Evolutionary conservation across 2,113 vertebrate genomes (phyloP).

Genomic region (Ranitomeya imitator): DNA sequence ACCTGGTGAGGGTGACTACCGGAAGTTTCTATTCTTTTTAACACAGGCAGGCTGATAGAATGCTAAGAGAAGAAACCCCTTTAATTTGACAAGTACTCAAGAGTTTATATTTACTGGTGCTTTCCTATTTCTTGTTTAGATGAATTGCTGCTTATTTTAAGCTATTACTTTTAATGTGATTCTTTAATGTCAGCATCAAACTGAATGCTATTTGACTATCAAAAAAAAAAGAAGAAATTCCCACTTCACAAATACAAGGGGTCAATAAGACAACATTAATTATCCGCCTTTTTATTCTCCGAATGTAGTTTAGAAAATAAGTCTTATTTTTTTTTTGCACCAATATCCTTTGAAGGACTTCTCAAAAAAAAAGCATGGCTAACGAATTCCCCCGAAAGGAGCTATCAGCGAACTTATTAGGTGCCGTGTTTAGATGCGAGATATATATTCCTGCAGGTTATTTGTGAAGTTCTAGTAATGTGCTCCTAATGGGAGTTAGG

Average conservation of each 20-base stretch:
- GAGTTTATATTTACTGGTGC: not conserved
- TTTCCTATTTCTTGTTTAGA: not conserved
- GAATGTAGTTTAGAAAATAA: not conserved
- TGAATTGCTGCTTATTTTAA: not conserved
- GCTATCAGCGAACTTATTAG: constrained; percentile 55
- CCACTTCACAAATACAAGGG: not conserved
- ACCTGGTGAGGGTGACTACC: too few relatives aligned
- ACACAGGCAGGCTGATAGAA: too few relatives aligned
- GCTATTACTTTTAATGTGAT: not conserved
- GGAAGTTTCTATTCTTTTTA: too few relatives aligned
- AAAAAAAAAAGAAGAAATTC: not conserved
- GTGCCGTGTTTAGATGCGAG: constrained; percentile 62
- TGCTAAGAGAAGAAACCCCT: too few relatives aligned
- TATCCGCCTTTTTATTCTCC: not conserved
- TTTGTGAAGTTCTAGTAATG: constrained; percentile 67
- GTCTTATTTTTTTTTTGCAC: not conserved
- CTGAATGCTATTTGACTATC: not conserved
- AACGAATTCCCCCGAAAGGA: constrained; percentile 48
- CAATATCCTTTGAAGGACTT: constrained; percentile 56
- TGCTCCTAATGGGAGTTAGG: constrained; percentile 76
- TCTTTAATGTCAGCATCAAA: not conserved
- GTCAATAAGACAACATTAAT: not conserved
- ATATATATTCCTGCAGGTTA: constrained; percentile 63
- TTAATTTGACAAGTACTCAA: not conserved
- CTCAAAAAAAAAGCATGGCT: constrained; percentile 47